Base-by-base conservation (phyloP, 1,140 invertebrate species). In the Chymomyza costata region DNA sequence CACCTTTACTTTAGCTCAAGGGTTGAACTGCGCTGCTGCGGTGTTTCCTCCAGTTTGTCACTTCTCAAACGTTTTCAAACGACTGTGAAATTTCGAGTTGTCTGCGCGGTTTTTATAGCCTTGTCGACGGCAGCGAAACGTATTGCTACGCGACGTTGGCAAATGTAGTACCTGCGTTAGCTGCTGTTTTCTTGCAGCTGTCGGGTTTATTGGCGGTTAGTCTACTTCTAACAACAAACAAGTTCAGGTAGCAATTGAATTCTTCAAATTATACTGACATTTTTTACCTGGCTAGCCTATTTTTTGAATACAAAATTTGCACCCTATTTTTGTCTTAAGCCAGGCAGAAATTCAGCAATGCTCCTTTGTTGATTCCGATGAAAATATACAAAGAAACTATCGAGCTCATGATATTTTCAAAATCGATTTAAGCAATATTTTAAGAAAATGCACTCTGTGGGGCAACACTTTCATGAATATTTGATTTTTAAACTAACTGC, bases 1-100 rank as follows among this genome's bases (percentile, higher is more conserved):
- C 69, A 83, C 81, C 76, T 76, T 55, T 50, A 40, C 37, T 61
- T 19, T 45, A 38, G 40, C 48, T 39, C n/a, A 17, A 50, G 10
- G 13, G 19, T 32, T 17, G 10, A 30, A 39, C 8, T 32, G 11
- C 31, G 38, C 49, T 55, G 50, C 39, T 39, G 34, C 44, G n/a
- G n/a, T 38, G 13, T 25, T 47, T 38, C 40, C 39, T 47, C 41
- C 52, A 46, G 21, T 49, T 38, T 63, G 1, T 35, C 38, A 60
- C 48, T 45, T 60, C 11, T 30, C 16, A 59, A 53, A 61, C 31
- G 18, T 15, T 38, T 39, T 39, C 47, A 31, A 11, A 8, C 14
- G 21, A 65, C 61, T 56, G 58, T 6, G 2, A 18, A 50, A 56
- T 38, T 41, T 28, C 17, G 18, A 11, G 19, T 28, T 25, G 10